Evolutionary conservation across 2,797 vertebrate genomes (phyloP), one percentile per base, ranked within the genome.

Genomic region (Gymnoscopelus microlampas): DNA sequence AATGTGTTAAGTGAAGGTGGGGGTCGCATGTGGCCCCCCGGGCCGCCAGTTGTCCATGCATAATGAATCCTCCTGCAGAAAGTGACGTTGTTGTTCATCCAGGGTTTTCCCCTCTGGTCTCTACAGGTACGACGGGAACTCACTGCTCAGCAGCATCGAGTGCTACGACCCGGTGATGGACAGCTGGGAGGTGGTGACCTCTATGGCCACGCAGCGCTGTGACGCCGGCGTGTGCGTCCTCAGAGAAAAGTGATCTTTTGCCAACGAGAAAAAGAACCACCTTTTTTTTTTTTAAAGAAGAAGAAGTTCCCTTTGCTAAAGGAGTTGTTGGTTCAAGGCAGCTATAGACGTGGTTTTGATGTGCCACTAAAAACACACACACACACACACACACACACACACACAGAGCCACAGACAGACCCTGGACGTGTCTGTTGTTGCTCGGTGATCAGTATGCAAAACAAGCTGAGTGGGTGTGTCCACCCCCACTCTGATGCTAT

Each of bases 111-210:
- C 1, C 19, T 19, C 11, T 68, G 6, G 2, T 70, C 24, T 73
- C 26, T 75, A 53, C 81, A 99, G 98, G 53, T 99, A 99, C 0
- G 98, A 99, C 60, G 98, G 98, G 63, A 99, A 99, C 92, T 99
- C 97, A 0, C 93, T 99, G 58, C 95, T 99, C 83, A 98, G 95
- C 93, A 99, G 98, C 81, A 98, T 99, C 3, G 98, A 99, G 90
- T 98, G 96, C 92, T 99, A 99, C 0, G 98, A 99, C 83, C 98
- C 98, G 4, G 95, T 99, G 69, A 95, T 99, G 12, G 98, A 99
- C 93, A 97, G 87, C 85, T 99, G 98, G 98, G 98, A 99, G 86
- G 97, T 99, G 6, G 97, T 98, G n/a, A 98, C 98, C 3, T 98
- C 97, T 39, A 98, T 99, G 96, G 98, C 97, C n/a, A 99, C 97